Conservation (phyloP, 1,140 invertebrate species). For the Sminthurides bifidus region DNA sequence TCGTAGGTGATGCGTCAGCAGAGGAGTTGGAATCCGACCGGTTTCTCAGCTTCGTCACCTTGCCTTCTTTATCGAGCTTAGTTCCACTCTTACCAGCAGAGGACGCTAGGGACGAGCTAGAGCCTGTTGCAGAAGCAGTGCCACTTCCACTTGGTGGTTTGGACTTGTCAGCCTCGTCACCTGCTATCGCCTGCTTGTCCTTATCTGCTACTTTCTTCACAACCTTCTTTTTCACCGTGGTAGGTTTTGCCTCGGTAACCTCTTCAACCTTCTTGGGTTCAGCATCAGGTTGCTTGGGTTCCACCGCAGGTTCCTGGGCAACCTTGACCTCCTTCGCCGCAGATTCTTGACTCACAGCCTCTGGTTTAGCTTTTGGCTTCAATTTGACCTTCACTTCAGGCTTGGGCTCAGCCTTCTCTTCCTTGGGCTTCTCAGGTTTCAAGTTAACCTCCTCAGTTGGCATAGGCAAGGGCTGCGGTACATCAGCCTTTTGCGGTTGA, state of each 20-base stretch:
- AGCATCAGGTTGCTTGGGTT: neutral
- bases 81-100: conserved; percentile 2
- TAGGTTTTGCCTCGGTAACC: conserved; percentile 15
- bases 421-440: too few species aligned
- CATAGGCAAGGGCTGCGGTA: neutral
- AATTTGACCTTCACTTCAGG: neutral
- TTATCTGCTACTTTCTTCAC: conserved; percentile 7
- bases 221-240: conserved; percentile 18
- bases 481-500: neutral
- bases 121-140: neutral
- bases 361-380: neutral
- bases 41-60: conserved; percentile 11
- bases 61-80: conserved; percentile 6
- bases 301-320: conserved; percentile 3
- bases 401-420: neutral
- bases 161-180: conserved; percentile 15
- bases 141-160: conserved; percentile 5
- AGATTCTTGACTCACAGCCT: neutral
- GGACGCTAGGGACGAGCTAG: conserved; percentile 1
- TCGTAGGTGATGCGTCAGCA: conserved; percentile 34
- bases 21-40: conserved; percentile 13
- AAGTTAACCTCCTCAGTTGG: too few species aligned
- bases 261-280: conserved; percentile 4
- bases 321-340: conserved; percentile 1
- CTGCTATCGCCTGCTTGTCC: neutral